phyloP scores from a whole-genome alignment of 2,113 vertebrate genomes.

The Petroica traversi region DNA sequence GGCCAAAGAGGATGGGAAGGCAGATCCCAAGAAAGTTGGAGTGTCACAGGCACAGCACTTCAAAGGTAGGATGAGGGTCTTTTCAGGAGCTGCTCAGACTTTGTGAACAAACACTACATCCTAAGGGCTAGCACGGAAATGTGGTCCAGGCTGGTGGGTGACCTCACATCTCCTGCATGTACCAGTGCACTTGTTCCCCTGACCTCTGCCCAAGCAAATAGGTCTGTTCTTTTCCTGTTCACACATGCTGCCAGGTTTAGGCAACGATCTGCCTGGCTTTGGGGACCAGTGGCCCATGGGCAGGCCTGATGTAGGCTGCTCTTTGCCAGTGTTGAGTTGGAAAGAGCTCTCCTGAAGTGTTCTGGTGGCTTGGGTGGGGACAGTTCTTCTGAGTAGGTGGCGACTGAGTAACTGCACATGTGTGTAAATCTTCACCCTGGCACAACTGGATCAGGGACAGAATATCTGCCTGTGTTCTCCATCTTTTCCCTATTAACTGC shows the following conservation, averaged over 20 bases:
- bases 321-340: neutral
- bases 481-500: neutral
- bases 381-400: neutral
- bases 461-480: neutral
- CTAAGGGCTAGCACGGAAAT: neutral
- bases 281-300: fast-evolving
- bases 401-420: fast-evolving
- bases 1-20: neutral
- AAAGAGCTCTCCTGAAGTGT: neutral
- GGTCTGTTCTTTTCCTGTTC: fast-evolving
- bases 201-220: neutral
- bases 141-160: neutral
- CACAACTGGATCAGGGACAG: neutral
- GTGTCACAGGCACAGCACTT: neutral
- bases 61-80: conserved; percentile 48
- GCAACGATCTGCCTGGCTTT: neutral
- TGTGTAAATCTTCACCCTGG: neutral
- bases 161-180: neutral
- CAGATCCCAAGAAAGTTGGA: neutral
- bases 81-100: neutral
- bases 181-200: neutral
- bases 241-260: neutral
- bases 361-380: neutral
- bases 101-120: neutral
- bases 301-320: neutral